A percentile compares a stretch with the other conserved stretches of the same genome.
These are phyloP conservation scores for Orthonyx spaldingii DNA, from an alignment of 2,113 vertebrate genomes.

Conservation along the genomic window DNA sequence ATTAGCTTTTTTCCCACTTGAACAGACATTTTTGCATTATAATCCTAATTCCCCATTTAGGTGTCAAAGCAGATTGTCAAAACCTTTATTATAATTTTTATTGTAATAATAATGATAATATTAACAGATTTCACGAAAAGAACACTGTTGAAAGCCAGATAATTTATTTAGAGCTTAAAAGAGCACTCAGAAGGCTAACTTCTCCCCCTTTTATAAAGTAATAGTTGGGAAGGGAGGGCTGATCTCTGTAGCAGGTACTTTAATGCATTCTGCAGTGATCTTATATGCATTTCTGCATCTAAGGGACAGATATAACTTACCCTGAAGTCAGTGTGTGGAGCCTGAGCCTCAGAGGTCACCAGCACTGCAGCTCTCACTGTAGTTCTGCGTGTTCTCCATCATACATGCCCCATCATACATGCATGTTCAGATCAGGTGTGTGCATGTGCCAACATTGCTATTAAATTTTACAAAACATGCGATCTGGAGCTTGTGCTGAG, in stretches of 20 bases:
- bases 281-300: accelerated
- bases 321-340: neutral
- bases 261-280: neutral
- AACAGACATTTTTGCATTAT: neutral
- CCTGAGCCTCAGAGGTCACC: neutral
- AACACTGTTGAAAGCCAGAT: neutral
- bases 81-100: neutral
- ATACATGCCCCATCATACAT: accelerated
- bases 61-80: neutral
- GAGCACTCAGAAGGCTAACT: neutral
- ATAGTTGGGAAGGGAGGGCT: neutral
- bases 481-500: neutral
- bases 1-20: neutral
- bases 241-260: neutral
- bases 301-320: neutral
- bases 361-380: neutral
- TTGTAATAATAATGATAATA: neutral
- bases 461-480: neutral
- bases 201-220: neutral
- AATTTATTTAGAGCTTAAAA: neutral
- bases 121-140: neutral
- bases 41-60: neutral
- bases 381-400: too few species aligned
- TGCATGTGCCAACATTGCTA: accelerated
- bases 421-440: neutral